These are phyloP conservation scores for Silurus lanzhouensis DNA, from an alignment of 2,797 vertebrate genomes.

Conservation along the genomic window DNA sequence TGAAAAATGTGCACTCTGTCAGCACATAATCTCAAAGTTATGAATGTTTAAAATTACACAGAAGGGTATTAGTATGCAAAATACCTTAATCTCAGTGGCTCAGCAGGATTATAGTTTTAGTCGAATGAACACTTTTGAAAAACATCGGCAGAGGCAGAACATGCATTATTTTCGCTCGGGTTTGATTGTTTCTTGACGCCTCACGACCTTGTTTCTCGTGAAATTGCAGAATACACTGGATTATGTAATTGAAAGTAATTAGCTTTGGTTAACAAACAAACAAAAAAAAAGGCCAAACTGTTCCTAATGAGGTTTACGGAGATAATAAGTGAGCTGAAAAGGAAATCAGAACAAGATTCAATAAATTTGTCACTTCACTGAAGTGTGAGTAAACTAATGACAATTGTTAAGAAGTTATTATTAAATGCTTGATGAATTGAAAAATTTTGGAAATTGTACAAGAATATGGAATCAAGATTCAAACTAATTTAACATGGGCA, in stretches of 20 bases:
- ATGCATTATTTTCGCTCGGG: constrained; percentile 56
- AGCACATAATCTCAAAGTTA: constrained; percentile 60
- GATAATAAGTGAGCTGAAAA: constrained; percentile 1
- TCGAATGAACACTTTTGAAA: constrained; percentile 58
- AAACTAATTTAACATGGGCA: too few relatives aligned
- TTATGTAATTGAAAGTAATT: constrained; percentile 34
- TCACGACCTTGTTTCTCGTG: constrained; percentile 41
- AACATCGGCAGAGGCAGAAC: constrained; percentile 51
- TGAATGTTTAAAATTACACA: constrained; percentile 61
- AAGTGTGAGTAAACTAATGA: neutral
- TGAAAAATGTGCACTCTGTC: constrained; percentile 46
- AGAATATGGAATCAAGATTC: neutral
- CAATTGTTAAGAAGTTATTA: neutral
- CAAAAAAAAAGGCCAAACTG: constrained; percentile 3
- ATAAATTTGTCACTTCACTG: neutral
- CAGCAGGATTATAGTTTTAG: constrained; percentile 60
- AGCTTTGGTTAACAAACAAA: constrained; percentile 16
- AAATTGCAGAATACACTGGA: constrained; percentile 45
- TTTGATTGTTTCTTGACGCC: constrained; percentile 40
- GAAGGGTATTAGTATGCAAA: constrained; percentile 61
- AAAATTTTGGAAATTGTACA: neutral
- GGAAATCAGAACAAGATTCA: neutral
- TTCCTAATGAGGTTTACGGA: neutral
- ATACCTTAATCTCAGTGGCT: constrained; percentile 59
- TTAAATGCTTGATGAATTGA: neutral